phyloP scores from a whole-genome alignment of 2,888 invertebrate genomes.

The Sycophila texana region DNA sequence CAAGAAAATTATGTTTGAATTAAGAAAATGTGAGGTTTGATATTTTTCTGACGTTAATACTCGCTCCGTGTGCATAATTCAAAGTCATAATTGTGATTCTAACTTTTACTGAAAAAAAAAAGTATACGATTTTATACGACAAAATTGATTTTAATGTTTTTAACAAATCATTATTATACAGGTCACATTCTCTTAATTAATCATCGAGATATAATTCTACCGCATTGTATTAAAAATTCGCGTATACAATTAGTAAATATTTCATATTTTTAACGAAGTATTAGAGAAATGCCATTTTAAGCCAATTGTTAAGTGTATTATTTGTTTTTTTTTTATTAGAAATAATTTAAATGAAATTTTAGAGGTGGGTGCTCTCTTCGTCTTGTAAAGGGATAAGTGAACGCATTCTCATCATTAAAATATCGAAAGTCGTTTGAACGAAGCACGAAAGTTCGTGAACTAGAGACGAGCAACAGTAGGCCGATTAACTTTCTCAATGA shows the following conservation, averaged over 20 bases:
- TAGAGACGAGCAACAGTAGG: conserved; percentile 12
- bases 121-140: not conserved
- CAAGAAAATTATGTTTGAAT: not conserved
- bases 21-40: not conserved
- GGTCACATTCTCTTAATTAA: conserved; percentile 18
- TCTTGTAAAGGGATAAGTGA: not conserved
- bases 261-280: conserved; percentile 30
- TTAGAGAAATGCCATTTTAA: conserved; percentile 25
- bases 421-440: conserved; percentile 17
- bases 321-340: conserved; percentile 13
- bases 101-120: not conserved
- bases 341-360: conserved; percentile 16
- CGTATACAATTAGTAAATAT: not conserved
- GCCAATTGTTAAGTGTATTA: not conserved
- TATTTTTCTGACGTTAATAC: not conserved
- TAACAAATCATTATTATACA: not conserved
- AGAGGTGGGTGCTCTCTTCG: conserved; percentile 26
- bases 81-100: conserved; percentile 10
- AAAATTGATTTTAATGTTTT: not conserved
- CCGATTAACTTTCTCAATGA: conserved; percentile 30
- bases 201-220: conserved; percentile 1
- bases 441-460: conserved; percentile 17
- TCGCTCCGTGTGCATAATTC: conserved; percentile 9
- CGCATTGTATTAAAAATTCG: conserved; percentile 26
- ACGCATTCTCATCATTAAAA: conserved; percentile 8